Percentiles rank a stretch among this genome's conserved stretches.
Conservation (phyloP, 2,113 vertebrate species). For the Dendropsophus ebraccatus region DNA sequence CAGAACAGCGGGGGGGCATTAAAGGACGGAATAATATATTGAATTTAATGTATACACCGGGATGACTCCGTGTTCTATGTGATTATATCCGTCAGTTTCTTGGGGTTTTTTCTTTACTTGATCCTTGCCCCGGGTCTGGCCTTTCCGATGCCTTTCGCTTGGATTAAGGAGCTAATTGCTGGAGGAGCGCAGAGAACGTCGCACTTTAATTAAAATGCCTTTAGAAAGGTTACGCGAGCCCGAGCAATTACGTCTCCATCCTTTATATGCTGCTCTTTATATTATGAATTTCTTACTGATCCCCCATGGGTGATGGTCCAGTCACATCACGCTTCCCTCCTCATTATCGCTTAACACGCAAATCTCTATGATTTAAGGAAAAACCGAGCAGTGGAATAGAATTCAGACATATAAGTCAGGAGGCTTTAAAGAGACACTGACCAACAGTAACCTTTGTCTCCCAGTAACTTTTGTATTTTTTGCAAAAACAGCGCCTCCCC, state of each 20-base stretch:
- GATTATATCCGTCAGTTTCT: not conserved
- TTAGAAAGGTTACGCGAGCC: slow-evolving; percentile 22
- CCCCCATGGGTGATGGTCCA: not conserved
- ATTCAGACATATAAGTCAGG: too few relatives aligned
- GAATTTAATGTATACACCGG: not conserved
- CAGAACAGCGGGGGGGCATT: not conserved
- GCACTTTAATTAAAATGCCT: slow-evolving; percentile 32
- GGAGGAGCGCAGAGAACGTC: not conserved
- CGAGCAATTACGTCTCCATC: not conserved
- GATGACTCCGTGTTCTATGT: not conserved
- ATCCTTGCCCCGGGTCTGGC: not conserved
- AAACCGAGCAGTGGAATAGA: not conserved
- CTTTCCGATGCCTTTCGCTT: not conserved
- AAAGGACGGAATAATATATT: not conserved
- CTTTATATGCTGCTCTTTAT: not conserved
- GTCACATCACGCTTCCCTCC: not conserved
- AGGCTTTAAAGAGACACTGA: too few relatives aligned
- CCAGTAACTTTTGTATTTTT: too few relatives aligned
- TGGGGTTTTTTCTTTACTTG: not conserved
- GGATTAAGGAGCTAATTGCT: slow-evolving; percentile 18
- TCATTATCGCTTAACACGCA: not conserved
- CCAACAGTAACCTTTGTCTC: too few relatives aligned
- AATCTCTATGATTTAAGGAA: not conserved
- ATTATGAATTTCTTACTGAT: not conserved
- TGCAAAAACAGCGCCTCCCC: too few relatives aligned